A percentile compares a stretch with the other conserved stretches of the same genome.
phyloP scores from a whole-genome alignment of 2,888 invertebrate genomes.

The Oscheius onirici region DNA sequence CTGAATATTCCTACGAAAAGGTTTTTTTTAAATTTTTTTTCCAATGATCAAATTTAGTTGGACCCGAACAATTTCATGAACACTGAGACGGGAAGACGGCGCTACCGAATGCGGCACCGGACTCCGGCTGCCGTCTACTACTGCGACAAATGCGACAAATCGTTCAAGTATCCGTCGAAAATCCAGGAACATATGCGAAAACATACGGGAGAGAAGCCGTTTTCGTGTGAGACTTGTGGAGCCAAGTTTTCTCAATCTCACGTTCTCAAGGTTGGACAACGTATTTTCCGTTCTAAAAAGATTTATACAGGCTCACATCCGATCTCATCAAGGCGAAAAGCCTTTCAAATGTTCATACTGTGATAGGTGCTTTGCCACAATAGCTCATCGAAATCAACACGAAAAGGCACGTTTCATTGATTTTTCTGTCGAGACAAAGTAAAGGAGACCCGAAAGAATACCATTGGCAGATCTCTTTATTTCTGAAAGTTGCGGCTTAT shows the following conservation, averaged over 20 bases:
- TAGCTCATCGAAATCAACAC: conserved; percentile 36
- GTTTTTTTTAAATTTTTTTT: too few relatives aligned
- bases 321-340: conserved; percentile 43
- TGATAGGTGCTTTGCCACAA: conserved; percentile 36
- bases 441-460: too few relatives aligned
- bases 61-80: neutral
- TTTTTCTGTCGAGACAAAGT: too few relatives aligned
- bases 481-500: too few relatives aligned
- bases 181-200: conserved; percentile 56
- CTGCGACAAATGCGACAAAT: conserved; percentile 52
- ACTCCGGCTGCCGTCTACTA: conserved; percentile 36
- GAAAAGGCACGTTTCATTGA: conserved; percentile 38
- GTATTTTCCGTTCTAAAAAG: neutral
- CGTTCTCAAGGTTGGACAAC: conserved; percentile 43
- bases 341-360: conserved; percentile 60
- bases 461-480: too few relatives aligned
- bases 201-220: conserved; percentile 53
- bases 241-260: conserved; percentile 55
- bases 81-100: conserved; percentile 16
- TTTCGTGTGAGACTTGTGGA: conserved; percentile 41
- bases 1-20: conserved; percentile 1
- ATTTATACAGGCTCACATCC: conserved; percentile 41
- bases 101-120: conserved; percentile 46
- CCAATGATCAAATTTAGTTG: too few relatives aligned
- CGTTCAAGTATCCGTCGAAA: conserved; percentile 57